Conservation (phyloP, 2,113 vertebrate species). For the Lipophrys pholis region DNA sequence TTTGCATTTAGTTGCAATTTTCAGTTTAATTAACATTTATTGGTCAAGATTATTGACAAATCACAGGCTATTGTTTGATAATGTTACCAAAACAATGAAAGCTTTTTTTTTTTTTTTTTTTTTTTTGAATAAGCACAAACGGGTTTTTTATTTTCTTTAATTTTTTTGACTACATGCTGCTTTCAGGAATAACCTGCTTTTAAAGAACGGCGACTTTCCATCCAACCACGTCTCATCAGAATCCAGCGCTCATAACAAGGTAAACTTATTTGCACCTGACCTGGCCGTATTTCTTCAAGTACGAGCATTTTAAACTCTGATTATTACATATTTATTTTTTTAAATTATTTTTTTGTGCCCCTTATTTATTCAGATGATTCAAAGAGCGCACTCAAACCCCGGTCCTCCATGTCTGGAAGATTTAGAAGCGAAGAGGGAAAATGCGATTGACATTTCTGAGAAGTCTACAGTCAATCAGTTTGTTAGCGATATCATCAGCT, state of each 20-base stretch:
- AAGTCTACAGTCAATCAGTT: slow-evolving; percentile 62
- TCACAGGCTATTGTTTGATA: too few species aligned
- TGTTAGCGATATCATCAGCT: slow-evolving; percentile 80
- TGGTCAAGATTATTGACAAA: too few species aligned
- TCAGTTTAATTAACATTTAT: too few species aligned
- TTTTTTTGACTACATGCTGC: background rate
- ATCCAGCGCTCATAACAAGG: slow-evolving; percentile 58
- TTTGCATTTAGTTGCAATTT: too few species aligned
- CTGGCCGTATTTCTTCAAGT: background rate
- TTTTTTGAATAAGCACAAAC: background rate
- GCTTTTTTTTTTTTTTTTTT: background rate
- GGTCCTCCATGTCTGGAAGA: slow-evolving; percentile 54
- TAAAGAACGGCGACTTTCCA: slow-evolving; percentile 64
- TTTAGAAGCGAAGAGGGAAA: slow-evolving; percentile 37
- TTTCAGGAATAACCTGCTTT: slow-evolving; percentile 69
- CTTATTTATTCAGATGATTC: slow-evolving; percentile 39
- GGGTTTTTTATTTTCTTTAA: background rate
- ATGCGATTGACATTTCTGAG: slow-evolving; percentile 15
- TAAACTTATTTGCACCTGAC: slow-evolving; percentile 37
- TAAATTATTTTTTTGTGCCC: background rate
- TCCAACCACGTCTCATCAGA: slow-evolving; percentile 43
- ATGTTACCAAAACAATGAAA: too few species aligned
- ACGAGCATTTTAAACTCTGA: background rate
- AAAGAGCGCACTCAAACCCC: slow-evolving; percentile 59
- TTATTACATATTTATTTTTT: background rate